Base-by-base conservation (phyloP, 2,888 invertebrate genomes). In the Erebia ligea region DNA sequence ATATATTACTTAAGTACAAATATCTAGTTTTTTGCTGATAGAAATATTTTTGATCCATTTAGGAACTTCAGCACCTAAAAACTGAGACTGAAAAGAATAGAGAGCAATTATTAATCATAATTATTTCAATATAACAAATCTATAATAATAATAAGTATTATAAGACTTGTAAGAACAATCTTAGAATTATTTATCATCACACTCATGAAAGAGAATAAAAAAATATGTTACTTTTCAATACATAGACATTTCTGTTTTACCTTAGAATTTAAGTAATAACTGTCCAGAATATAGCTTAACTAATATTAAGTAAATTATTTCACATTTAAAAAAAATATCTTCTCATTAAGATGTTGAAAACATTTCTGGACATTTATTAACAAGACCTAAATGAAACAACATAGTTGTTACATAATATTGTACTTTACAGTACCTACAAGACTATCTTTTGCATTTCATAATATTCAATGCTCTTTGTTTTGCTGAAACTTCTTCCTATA, bases 361-460 rank as follows among this genome's bases (percentile, higher is more conserved):
- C 66, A 70, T 69, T 64, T 69, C 68, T 70, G 70, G 70, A 71
- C 73, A 70, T 40, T 67, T 67, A 72, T 73, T 71, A 74, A 65
- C 71, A 76, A 73, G 68, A 73, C 58, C 50, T 75, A 76, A 74
- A 73, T 77, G 80, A 86, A 86, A 91, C 91, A 92, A 92, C 92
- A 92, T 84, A 88, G 91, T 92, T 92, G 91, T 91, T 91, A 92
- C 91, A 84, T 82, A 83, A 82, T n/a, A n/a, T 25, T 58, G 88
- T 92, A 91, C 90, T 91, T 84, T 78, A 84, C 81, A 89, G 91
- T 91, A 92, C 91, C 82, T 91, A 90, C 85, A 79, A 75, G 74
- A 74, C 78, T 81, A 80, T 80, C 76, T 83, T 83, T 75, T 70
- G 73, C 68, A 75, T 76, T 74, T 65, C 63, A 71, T 71, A 69